Base-by-base conservation (phyloP, 2,888 invertebrate species). In the Pterobdella sp. region DNA sequence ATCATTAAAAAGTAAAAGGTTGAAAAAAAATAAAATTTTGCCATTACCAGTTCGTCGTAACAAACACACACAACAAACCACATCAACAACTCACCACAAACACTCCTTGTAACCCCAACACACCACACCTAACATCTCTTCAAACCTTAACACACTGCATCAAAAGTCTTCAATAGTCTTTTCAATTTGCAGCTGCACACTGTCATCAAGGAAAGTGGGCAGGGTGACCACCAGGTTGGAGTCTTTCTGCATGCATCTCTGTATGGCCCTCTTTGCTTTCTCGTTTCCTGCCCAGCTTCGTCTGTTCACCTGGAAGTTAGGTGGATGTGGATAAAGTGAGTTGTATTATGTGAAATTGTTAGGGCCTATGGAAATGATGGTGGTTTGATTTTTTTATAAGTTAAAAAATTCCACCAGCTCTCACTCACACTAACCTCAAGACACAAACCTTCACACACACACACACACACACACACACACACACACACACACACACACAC, bases 201-300 rank as follows among this genome's bases (percentile, higher is more conserved):
- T 36, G 26, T 4, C 63, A n/a, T 63, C 14, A 10, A 84, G 83
- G 1, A 77, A 76, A 76, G 84, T 76, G 0, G 87, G 87, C 52
- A 87, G 29, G 0, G 87, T 87, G 3, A 88, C 85, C 77, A 82
- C 81, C 64, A 88, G 82, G n/a, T 81, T 80, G 1, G 80, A 79
- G 75, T 87, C 84, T 22, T 80, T 78, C 34, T 82, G 77, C 86
- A 87, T 87, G 32, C 85, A 85, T 70, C 82, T 81, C 67, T 81
- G 78, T 42, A 87, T 86, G 0, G 87, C 86, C 74, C 85, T 84
- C 74, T 82, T 79, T 1, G 88, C 88, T 74, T 86, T 84, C 14
- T 77, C 76, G 79, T 88, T 88, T 1, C 88, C 88, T 10, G 87
- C 82, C 88, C 88, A 88, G 52, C 85, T 84, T 4, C 87, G 80